phyloP scores from a whole-genome alignment of 1,140 invertebrate genomes.

The Cryptotermes secundus region DNA sequence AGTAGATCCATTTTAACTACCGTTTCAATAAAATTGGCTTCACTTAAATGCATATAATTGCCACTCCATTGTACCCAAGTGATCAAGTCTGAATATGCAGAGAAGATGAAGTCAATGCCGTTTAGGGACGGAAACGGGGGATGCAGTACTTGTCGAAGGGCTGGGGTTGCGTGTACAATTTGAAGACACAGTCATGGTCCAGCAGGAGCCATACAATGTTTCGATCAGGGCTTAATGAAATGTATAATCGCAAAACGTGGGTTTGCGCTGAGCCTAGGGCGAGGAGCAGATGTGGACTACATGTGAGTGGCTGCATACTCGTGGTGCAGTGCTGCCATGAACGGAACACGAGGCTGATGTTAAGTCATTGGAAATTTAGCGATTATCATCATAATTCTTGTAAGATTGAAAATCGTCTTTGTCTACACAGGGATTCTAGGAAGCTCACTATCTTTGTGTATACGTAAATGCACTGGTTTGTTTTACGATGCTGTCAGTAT shows the following conservation, averaged over 20 bases:
- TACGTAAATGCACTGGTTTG: no score
- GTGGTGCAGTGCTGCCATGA: no score
- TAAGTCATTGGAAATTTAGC: no score
- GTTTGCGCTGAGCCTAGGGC: neutral
- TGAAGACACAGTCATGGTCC: neutral
- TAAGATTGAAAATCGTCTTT: no score
- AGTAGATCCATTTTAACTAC: no score
- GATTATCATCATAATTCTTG: no score
- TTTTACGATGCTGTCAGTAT: no score
- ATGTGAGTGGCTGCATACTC: neutral
- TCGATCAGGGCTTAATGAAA: neutral
- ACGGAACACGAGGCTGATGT: no score
- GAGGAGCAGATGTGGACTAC: neutral
- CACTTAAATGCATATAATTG: neutral
- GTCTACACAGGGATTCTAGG: no score
- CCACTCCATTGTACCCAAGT: neutral
- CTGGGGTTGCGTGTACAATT: neutral
- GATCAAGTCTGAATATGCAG: neutral
- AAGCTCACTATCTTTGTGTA: no score
- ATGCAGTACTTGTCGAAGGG: neutral
- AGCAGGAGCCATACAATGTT: neutral
- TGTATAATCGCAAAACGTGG: neutral
- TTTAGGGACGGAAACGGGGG: neutral
- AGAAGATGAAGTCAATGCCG: neutral
- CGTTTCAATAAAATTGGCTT: neutral